phyloP scores from a whole-genome alignment of 1,140 invertebrate genomes.

The Ostrea edulis region DNA sequence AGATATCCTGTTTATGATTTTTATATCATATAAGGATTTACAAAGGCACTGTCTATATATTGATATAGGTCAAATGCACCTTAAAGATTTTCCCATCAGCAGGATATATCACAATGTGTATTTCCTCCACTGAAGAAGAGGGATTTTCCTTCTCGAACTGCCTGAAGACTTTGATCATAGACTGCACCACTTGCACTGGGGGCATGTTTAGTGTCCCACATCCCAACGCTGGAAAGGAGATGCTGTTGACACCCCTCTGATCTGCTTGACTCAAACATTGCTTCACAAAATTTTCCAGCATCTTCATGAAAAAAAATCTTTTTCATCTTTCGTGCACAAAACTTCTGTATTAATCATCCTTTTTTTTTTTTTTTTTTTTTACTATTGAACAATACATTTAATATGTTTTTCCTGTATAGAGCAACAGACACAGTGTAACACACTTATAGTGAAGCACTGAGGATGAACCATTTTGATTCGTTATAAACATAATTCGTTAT shows the following conservation, averaged over 20 bases:
- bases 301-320: background rate
- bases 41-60: background rate
- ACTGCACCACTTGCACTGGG: slow-evolving; percentile 41
- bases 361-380: background rate
- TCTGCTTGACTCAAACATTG: slow-evolving; percentile 44
- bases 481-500: no score
- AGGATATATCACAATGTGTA: slow-evolving; percentile 45
- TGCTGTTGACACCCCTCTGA: background rate
- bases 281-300: background rate
- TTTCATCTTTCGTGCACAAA: background rate
- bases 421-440: background rate
- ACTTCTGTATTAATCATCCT: background rate
- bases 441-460: no score
- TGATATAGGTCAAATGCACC: background rate
- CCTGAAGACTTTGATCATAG: slow-evolving; percentile 25
- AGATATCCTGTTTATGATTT: background rate
- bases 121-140: background rate
- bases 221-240: slow-evolving; percentile 55
- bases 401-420: no score
- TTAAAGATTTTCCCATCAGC: slow-evolving; percentile 25
- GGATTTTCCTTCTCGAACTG: slow-evolving; percentile 34
- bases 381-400: no score
- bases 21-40: background rate
- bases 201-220: slow-evolving; percentile 49
- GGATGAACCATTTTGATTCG: no score